Percentiles rank a stretch among this genome's conserved stretches.
Evolutionary conservation across 2,797 vertebrate species (phyloP).

Genomic region (Loriculus beryllinus): DNA sequence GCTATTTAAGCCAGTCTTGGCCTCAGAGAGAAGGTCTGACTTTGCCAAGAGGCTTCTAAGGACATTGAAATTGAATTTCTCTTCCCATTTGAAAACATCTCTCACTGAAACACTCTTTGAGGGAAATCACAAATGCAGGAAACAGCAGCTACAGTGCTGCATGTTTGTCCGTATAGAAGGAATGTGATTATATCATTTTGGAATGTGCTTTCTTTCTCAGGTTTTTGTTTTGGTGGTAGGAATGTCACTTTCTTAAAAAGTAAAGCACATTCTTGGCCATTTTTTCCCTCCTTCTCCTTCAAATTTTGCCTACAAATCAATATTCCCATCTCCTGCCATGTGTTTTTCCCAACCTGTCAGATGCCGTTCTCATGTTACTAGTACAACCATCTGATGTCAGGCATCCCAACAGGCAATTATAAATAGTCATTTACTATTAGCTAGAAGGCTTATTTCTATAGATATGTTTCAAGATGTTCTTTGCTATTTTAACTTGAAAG

Average conservation of each 20-base stretch:
- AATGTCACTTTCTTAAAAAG: slow-evolving; percentile 53
- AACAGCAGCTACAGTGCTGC: slow-evolving; percentile 19
- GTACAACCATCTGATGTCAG: slow-evolving; percentile 39
- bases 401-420: slow-evolving; percentile 32
- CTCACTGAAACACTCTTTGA: neutral
- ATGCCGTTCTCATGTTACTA: slow-evolving; percentile 18
- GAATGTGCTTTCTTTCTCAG: slow-evolving; percentile 57
- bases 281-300: neutral
- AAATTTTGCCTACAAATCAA: slow-evolving; percentile 45
- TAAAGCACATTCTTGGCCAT: slow-evolving; percentile 35
- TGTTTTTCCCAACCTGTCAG: slow-evolving; percentile 58
- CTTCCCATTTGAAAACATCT: slow-evolving; percentile 45
- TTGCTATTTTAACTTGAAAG: slow-evolving; percentile 24
- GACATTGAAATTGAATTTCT: slow-evolving; percentile 6
- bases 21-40: neutral
- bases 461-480: slow-evolving; percentile 25
- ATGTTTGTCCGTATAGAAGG: slow-evolving; percentile 22
- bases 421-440: slow-evolving; percentile 57
- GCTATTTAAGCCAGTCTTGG: neutral
- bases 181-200: slow-evolving; percentile 52
- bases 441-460: slow-evolving; percentile 17
- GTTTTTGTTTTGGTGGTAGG: slow-evolving; percentile 54
- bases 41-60: slow-evolving; percentile 3
- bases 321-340: slow-evolving; percentile 44
- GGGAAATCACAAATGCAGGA: slow-evolving; percentile 41